A percentile compares a stretch with the other conserved stretches of the same genome.
phyloP scores from a whole-genome alignment of 2,888 invertebrate genomes.

The Tenthredo notha region DNA sequence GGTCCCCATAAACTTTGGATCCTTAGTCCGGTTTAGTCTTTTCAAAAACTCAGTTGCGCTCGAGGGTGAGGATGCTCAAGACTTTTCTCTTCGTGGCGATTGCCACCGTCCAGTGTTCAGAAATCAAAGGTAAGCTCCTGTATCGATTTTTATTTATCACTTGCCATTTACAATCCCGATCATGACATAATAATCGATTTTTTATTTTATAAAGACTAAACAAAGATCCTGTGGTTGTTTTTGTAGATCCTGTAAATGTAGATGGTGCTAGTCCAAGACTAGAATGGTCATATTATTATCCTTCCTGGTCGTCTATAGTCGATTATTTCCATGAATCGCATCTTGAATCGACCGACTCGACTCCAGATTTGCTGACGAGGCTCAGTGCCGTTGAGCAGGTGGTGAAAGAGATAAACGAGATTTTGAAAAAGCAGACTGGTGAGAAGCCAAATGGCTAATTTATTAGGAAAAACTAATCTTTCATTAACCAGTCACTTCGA shows the following conservation, averaged over 20 bases:
- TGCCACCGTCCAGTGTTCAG: neutral
- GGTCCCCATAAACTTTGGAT: neutral
- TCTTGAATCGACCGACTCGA: no score
- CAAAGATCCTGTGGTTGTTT: neutral
- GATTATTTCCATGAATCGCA: slow-evolving; percentile 50
- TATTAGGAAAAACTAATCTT: no score
- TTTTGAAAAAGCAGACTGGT: neutral
- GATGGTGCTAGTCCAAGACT: slow-evolving; percentile 7
- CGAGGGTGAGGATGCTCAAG: slow-evolving; percentile 5
- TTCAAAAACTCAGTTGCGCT: neutral
- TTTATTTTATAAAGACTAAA: neutral
- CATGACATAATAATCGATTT: neutral
- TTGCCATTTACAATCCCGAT: no score
- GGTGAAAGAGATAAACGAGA: neutral
- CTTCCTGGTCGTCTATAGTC: slow-evolving; percentile 55
- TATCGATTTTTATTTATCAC: neutral
- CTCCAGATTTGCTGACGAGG: neutral
- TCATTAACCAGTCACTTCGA: neutral
- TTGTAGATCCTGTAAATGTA: neutral
- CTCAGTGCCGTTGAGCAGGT: neutral
- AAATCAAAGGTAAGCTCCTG: slow-evolving; percentile 24
- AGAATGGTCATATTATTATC: slow-evolving; percentile 55
- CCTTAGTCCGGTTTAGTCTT: slow-evolving; percentile 38
- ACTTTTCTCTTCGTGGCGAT: slow-evolving; percentile 2
- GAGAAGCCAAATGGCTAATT: slow-evolving; percentile 55